Evolutionary conservation across 2,797 vertebrate species (phyloP).

Genomic region (Syndactyla subalaris): DNA sequence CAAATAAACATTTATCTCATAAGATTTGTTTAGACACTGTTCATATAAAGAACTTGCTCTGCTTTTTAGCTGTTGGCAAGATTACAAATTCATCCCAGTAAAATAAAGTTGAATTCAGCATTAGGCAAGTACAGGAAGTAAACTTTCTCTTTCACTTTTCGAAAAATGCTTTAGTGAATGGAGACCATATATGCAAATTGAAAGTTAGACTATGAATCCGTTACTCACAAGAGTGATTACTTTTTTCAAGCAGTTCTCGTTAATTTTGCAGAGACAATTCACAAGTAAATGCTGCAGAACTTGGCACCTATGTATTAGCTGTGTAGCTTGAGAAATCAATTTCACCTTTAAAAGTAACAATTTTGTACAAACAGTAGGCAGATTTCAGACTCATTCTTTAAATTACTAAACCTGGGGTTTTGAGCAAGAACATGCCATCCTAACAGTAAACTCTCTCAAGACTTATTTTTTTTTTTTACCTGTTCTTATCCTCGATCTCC

Average conservation of each 20-base stretch:
- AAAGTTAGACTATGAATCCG: background rate
- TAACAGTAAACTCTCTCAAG: background rate
- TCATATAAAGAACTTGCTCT: background rate
- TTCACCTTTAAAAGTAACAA: background rate
- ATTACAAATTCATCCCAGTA: background rate
- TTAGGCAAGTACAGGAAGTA: background rate
- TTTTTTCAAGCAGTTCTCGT: background rate
- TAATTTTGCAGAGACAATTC: background rate
- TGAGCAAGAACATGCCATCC: background rate
- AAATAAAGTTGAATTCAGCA: background rate
- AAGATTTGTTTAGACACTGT: background rate
- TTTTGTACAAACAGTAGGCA: background rate
- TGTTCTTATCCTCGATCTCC: conserved; percentile 68
- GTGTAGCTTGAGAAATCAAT: background rate
- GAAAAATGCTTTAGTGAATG: background rate
- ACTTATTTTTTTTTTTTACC: conserved; percentile 59
- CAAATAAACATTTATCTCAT: background rate
- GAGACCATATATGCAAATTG: background rate
- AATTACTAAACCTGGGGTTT: background rate
- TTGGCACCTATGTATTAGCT: background rate
- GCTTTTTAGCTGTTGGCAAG: background rate
- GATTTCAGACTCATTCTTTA: background rate
- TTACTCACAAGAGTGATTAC: background rate
- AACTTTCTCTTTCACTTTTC: background rate
- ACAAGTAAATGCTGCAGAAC: background rate